phyloP scores from a whole-genome alignment of 2,797 vertebrate species.

The Arnoldichthys spilopterus region DNA sequence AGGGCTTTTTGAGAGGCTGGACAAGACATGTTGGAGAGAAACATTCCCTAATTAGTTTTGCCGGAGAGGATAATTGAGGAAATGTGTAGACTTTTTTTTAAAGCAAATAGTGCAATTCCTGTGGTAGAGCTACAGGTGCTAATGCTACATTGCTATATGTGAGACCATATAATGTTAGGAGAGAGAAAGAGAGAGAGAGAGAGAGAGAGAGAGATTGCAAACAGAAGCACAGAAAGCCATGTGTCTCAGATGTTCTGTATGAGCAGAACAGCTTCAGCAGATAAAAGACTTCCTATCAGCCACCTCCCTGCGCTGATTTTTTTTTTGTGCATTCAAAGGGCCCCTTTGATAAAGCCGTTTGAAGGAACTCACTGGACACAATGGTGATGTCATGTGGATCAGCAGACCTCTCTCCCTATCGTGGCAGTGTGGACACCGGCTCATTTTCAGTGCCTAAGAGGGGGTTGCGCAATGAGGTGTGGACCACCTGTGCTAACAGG shows the following conservation, averaged over 20 bases:
- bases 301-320: conserved; percentile 70
- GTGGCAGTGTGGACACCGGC: conserved; percentile 59
- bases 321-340: conserved; percentile 70
- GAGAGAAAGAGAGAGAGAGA: conserved; percentile 60
- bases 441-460: not conserved
- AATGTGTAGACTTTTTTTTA: not conserved
- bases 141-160: not conserved
- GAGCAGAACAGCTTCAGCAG: conserved; percentile 72
- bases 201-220: conserved; percentile 56
- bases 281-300: conserved; percentile 76
- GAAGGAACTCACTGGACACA: conserved; percentile 75
- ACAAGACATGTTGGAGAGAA: not conserved
- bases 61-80: not conserved
- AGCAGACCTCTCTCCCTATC: conserved; percentile 73
- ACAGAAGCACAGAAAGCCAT: conserved; percentile 65
- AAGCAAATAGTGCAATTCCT: not conserved
- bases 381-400: conserved; percentile 79
- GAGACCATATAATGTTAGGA: not conserved
- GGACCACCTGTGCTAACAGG: not conserved
- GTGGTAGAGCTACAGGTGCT: not conserved
- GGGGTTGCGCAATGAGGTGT: not conserved
- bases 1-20: not conserved
- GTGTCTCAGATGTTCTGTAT: conserved; percentile 72
- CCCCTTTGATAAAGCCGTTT: conserved; percentile 79
- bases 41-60: not conserved